Percentiles rank a stretch among this genome's conserved stretches.
Evolutionary conservation across 2,113 vertebrate genomes (phyloP).

Genomic region (Brienomyrus brachyistius): DNA sequence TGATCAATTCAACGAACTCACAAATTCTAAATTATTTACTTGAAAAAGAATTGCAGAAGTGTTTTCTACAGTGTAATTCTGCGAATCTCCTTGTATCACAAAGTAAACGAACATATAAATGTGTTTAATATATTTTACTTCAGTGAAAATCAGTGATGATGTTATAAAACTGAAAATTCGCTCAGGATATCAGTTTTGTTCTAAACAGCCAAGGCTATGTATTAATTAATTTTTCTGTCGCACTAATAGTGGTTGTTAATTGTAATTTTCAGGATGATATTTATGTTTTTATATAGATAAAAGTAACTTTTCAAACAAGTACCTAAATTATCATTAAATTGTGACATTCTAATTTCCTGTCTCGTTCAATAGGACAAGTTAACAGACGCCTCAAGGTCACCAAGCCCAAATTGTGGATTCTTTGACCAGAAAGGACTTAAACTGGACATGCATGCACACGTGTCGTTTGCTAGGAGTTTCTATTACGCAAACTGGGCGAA

Average conservation of each 20-base stretch:
- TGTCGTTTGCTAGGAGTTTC: background rate
- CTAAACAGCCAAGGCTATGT: background rate
- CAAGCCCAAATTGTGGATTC: background rate
- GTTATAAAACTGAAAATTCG: background rate
- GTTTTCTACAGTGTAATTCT: background rate
- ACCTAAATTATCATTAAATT: background rate
- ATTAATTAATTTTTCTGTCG: background rate
- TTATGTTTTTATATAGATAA: background rate
- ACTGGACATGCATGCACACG: background rate
- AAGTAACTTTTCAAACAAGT: background rate
- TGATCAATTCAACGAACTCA: background rate
- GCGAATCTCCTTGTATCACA: background rate
- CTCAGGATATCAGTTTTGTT: background rate
- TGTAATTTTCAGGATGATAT: background rate
- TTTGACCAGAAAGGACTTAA: background rate
- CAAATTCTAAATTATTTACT: background rate
- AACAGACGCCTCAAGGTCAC: background rate
- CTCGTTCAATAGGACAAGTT: background rate
- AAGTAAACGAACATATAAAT: background rate
- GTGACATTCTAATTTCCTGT: background rate
- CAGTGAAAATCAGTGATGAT: background rate
- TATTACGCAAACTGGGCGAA: background rate
- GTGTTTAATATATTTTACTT: background rate
- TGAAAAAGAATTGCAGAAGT: background rate
- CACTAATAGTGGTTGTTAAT: background rate